Conservation (phyloP, 2,888 invertebrate species). For the Euclidia mi region DNA sequence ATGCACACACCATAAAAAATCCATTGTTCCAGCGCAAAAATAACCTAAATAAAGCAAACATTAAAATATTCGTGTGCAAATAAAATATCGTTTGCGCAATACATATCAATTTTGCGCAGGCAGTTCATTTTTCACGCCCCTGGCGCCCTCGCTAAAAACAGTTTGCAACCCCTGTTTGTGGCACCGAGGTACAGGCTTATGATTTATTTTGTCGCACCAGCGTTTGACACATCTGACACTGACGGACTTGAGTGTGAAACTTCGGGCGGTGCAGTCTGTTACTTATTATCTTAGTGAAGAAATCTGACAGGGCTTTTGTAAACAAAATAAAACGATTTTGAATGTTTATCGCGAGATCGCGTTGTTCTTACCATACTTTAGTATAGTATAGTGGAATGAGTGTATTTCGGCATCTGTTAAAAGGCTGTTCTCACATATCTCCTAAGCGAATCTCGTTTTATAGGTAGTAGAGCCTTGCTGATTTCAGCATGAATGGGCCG, state of each 20-base stretch:
- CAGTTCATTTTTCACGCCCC: slow-evolving; percentile 51
- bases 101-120: slow-evolving; percentile 41
- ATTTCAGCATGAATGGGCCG: no score
- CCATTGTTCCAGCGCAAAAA: not conserved
- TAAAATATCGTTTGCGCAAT: slow-evolving; percentile 27
- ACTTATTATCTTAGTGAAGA: slow-evolving; percentile 14
- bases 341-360: no score
- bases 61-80: slow-evolving; percentile 14
- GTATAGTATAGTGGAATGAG: no score
- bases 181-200: slow-evolving; percentile 45
- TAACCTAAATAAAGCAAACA: not conserved
- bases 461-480: no score
- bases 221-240: slow-evolving; percentile 57
- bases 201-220: slow-evolving; percentile 51
- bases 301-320: slow-evolving; percentile 3
- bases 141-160: slow-evolving; percentile 31
- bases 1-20: no score
- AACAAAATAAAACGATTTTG: not conserved
- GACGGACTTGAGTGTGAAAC: slow-evolving; percentile 50
- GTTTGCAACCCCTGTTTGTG: slow-evolving; percentile 53
- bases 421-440: no score
- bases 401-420: no score
- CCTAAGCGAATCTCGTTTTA: no score
- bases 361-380: no score
- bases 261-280: slow-evolving; percentile 40